Base-by-base conservation (phyloP, 1,140 invertebrate genomes). In the Drosophila sp. region DNA sequence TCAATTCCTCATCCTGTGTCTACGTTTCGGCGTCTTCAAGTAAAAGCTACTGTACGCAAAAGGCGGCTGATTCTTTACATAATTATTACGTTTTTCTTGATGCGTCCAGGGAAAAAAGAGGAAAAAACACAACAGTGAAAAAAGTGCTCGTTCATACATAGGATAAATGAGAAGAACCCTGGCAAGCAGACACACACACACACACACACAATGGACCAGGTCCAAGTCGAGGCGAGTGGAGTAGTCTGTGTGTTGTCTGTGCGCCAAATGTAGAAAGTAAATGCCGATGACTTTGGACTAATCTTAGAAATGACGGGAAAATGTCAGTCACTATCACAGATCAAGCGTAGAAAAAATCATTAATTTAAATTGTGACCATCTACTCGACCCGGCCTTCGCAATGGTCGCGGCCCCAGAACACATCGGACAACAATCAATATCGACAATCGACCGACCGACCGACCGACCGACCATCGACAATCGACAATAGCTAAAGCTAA, bases 261-360 rank as follows among this genome's bases (percentile, higher is more conserved):
- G 58, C 29, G 70, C 71, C 72, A 67, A 80, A 86, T 77, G 69
- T 82, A 82, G 83, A 89, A 89, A 83, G 76, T 87, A 73, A 87
- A 87, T 87, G 82, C 76, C 72, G 78, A 87, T 87, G 82, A 87
- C 82, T 89, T 73, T 89, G 78, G 79, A 89, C 64, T 86, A 86
- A 84, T 86, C 82, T 78, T 56, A 71, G 69, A 87, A 82, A 87
- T 86, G 82, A 82, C 78, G 78, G 82, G 66, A 87, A 87, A 87
- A 82, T 87, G 82, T 87, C 76, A 87, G 82, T 87, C 82, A 87
- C 83, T 89, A 87, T 87, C 78, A 77, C 79, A 89, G 89, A 87
- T 90, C 81, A 89, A 80, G 89, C 89, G 83, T 86, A 76, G 72
- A 84, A 87, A 90, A 90, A 90, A 77, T 82, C 84, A 91, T 91